Evolutionary conservation across 2,797 vertebrate species (phyloP), one percentile per base, ranked within the genome.

Genomic region (Onychomys torridus): DNA sequence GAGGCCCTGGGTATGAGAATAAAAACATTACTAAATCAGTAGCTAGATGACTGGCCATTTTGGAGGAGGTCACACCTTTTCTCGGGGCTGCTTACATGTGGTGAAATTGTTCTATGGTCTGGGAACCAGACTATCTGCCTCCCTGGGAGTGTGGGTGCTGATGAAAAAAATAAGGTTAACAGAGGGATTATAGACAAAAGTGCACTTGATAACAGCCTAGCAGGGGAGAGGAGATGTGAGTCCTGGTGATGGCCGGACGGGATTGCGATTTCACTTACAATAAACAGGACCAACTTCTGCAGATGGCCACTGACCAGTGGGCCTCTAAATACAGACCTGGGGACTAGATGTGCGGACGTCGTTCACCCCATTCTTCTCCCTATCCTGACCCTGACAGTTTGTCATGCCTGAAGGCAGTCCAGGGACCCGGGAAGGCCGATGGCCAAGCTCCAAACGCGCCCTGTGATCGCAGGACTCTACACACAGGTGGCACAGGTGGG

Each of bases 41-140:
- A 67, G 34, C 69, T 63, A 43, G 40, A 86, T 55, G 34, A 21
- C 71, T 34, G 49, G 21, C 16, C 27, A 43, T 49, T 57, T 52
- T 25, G n/a, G 65, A 87, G 25, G 25, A 55, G 95, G n/a, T 49
- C 81, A 57, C 13, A 9, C 37, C 69, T 89, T 57, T 96, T 77
- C 32, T 27, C 3, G 34, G 37, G 17, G 29, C 63, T 69, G n/a
- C 40, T 92, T 13, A 3, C 5, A 10, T 21, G 49, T 55, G 13
- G 0, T 6, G 69, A 79, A 71, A 88, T 59, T 34, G 63, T 61
- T 78, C 57, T 83, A 27, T 32, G 32, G 9, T 59, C 89, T 25
- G 37, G 17, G 19, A 55, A 73, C 78, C 52, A 85, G 86, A 75
- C 59, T 0, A 88, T 6, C 59, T 43, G 76, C 29, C 43, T 83